Conservation (phyloP, 1,140 invertebrate genomes). For the Globodera rostochiensis region DNA sequence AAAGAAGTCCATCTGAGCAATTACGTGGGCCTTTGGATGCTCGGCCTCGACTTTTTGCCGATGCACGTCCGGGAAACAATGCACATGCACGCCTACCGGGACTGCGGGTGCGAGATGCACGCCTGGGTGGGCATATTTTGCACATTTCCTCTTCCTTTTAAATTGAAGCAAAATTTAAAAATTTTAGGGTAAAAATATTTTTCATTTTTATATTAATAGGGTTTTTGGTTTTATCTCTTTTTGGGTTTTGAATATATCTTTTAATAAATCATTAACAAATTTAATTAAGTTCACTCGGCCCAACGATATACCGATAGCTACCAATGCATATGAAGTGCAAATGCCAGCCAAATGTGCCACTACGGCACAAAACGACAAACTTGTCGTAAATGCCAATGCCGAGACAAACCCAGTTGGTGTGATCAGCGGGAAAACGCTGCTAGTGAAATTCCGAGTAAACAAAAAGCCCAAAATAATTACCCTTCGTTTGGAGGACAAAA, state of each 20-base stretch:
- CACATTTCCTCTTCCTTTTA: too few relatives aligned
- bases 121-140: not conserved
- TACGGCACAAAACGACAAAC: not conserved
- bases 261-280: not conserved
- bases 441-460: not conserved
- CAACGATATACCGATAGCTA: not conserved
- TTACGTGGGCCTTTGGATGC: conserved; percentile 9
- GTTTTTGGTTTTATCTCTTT: too few relatives aligned
- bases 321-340: too few relatives aligned
- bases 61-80: not conserved
- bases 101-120: not conserved
- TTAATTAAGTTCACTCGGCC: too few relatives aligned
- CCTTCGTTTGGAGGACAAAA: not conserved
- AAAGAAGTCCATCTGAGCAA: not conserved
- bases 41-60: conserved; percentile 17
- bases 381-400: not conserved
- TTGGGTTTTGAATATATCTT: too few relatives aligned
- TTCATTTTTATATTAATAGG: not conserved
- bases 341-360: not conserved
- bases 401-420: not conserved
- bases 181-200: not conserved
- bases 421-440: not conserved
- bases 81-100: not conserved
- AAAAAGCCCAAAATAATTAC: not conserved
- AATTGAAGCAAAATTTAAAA: not conserved